Evolutionary conservation across 2,113 vertebrate species (phyloP).

Genomic region (Sakesphorus luctuosus): DNA sequence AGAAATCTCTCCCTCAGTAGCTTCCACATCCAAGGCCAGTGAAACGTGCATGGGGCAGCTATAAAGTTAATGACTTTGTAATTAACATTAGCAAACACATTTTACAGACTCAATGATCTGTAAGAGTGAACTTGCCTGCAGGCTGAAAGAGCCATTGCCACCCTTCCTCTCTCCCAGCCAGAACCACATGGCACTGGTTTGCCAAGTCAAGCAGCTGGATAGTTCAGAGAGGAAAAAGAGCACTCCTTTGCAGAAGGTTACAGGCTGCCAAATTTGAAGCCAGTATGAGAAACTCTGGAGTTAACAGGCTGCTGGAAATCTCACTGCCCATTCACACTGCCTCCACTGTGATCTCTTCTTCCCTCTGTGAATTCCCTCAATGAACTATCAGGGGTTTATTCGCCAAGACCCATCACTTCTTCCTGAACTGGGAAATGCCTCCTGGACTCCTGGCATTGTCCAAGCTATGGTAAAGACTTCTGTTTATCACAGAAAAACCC

Average conservation of each 20-base stretch:
- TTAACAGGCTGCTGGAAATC: background rate
- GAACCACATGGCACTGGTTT: background rate
- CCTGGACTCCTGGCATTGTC: background rate
- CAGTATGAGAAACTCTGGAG: background rate
- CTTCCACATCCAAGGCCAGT: background rate
- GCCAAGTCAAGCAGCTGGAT: background rate
- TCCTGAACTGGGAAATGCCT: conserved; percentile 14
- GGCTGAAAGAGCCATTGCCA: background rate
- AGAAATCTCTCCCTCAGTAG: background rate
- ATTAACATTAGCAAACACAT: conserved; percentile 45
- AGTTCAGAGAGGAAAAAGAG: background rate
- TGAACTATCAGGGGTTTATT: background rate
- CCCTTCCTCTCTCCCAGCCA: background rate
- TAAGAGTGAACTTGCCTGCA: background rate
- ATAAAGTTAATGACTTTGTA: conserved; percentile 41
- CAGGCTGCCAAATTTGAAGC: background rate
- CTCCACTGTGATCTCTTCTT: background rate
- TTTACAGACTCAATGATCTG: conserved; percentile 43
- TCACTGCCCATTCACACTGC: background rate
- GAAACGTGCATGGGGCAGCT: background rate
- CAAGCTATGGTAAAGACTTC: background rate
- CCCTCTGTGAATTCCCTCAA: background rate
- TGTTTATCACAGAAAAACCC: background rate
- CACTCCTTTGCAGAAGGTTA: background rate
- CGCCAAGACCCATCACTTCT: background rate